Conservation (phyloP, 2,113 vertebrate genomes). For the Lycaon pictus region DNA sequence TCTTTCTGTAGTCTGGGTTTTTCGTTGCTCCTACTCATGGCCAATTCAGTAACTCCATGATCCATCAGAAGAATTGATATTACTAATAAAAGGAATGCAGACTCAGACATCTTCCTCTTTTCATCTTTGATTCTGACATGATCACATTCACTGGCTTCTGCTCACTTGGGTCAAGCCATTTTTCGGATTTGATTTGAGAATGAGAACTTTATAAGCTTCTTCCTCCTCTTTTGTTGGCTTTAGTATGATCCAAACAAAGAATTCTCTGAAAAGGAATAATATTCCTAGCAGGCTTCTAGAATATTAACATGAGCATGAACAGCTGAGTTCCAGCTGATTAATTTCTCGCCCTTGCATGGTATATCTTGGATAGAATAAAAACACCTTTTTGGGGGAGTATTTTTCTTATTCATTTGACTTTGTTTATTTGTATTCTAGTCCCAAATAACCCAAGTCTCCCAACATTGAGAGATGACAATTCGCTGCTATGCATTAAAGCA, state of each 20-base stretch:
- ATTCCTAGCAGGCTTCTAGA: not conserved
- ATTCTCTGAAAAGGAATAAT: not conserved
- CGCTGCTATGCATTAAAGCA: not conserved
- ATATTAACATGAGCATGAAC: not conserved
- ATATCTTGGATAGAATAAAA: not conserved
- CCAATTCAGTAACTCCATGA: not conserved
- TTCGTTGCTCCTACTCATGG: not conserved
- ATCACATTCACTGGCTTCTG: not conserved
- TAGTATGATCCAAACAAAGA: not conserved
- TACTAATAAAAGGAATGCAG: not conserved
- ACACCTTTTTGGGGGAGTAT: not conserved
- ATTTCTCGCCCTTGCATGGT: not conserved
- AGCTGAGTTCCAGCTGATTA: conserved; percentile 3
- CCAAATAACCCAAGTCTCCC: not conserved
- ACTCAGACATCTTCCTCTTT: not conserved
- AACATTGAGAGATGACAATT: not conserved
- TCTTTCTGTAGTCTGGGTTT: not conserved
- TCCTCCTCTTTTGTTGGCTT: not conserved
- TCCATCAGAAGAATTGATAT: not conserved
- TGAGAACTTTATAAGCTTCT: not conserved
- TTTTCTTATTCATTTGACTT: not conserved
- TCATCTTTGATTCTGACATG: not conserved
- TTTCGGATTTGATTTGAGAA: not conserved
- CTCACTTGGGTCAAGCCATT: not conserved
- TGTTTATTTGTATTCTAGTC: not conserved